Base-by-base conservation (phyloP, 2,888 invertebrate species). In the Myopa testacea region DNA sequence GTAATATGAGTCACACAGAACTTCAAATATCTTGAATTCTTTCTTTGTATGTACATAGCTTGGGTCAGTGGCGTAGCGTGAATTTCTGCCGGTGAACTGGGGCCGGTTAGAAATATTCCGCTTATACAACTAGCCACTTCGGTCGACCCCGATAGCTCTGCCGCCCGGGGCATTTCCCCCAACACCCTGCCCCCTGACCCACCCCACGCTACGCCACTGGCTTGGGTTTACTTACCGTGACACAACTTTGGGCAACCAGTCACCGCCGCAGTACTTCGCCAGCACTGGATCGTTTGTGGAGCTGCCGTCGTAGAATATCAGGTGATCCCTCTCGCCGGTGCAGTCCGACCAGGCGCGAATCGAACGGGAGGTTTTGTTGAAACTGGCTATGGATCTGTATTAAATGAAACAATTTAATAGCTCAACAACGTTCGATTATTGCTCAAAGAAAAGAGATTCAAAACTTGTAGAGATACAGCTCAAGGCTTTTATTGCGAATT, bases 221-320 rank as follows among this genome's bases (percentile, higher is more conserved):
- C 7, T 4, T 37, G 4, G 37, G 16, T 10, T 73, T 55, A 88
- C 88, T 86, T 84, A 90, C 90, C 93, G 90, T 75, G 93, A 92
- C 38, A 94, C 93, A 74, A 97, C 94, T 80, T 94, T 91, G 4
- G 96, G 96, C 85, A 96, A 90, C 93, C 94, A 93, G 87, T 95
- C 95, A 4, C 96, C 96, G 16, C 96, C 96, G 88, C 97, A 97
- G 90, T 96, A 96, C 87, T 95, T 94, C 81, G 96, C 93, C 84
- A 96, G 91, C 74, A 96, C 94, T 8, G 95, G 94, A 89, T 96
- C 95, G 87, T 95, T 95, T 16, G 94, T 93, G 58, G 93, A 92
- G 73, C 94, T 93, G 77, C 96, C 96, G 88, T 97, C 96, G 88
- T 95, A 95, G 88, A 97, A 94, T 83, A 96, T 94, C 78, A 97